Base-by-base conservation (phyloP, 2,888 invertebrate species). In the Cremastinae sp. region DNA sequence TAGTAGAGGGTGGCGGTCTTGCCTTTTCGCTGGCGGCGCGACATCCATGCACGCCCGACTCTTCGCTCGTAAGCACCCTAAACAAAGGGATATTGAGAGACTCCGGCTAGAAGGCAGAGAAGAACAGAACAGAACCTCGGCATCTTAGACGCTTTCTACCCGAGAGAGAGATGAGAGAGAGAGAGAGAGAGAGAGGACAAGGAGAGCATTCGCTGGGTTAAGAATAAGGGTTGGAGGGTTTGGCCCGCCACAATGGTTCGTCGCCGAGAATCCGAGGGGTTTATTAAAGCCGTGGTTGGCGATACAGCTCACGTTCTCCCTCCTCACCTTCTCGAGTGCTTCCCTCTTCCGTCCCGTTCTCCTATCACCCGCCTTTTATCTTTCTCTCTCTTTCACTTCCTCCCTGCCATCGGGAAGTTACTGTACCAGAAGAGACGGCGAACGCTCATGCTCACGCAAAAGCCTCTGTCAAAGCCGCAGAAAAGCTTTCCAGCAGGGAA, bases 21-120 rank as follows among this genome's bases (percentile, higher is more conserved):
- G 81, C 81, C 83, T 84, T 83, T 85, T 85, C 83, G 82, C 70
- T 81, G 79, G 82, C 82, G 81, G 80, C 83, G 82, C 83, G 85
- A 86, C 86, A 86, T 85, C 83, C 84, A 83, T 83, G 83, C 83
- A 83, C 83, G 83, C 83, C 82, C 83, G 82, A 85, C 83, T 85
- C 83, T 83, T 83, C 83, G 85, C 75, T 75, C 76, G 76, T 85
- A 84, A 87, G 86, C 85, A 85, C 84, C 87, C 86, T 85, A 87
- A 87, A 87, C 87, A 87, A 87, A 87, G 85, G 87, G 86, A 87
- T 87, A 87, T 87, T 84, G 87, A 87, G 85, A 86, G 84, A 84
- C 83, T 80, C 79, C 78, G 76, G 78, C 80, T 84, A 82, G 81
- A 80, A 80, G 79, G 72, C 53, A 71, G 61, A 72, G 69, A 64